Conservation (phyloP, 1,140 invertebrate species). For the Pachyrhynchus sulphureomaculatus region DNA sequence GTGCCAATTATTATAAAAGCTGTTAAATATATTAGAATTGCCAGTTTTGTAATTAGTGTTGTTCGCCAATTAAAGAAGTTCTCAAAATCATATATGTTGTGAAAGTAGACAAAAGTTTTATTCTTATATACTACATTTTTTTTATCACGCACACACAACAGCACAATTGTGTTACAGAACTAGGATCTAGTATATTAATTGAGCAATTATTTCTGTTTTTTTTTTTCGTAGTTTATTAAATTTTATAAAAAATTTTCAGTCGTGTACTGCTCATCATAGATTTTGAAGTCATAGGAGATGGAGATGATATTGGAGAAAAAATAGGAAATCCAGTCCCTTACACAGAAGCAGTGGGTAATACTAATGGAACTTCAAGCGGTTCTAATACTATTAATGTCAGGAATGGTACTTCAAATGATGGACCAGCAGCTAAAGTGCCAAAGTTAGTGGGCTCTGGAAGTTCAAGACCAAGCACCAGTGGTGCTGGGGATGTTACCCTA, state of each 20-base stretch:
- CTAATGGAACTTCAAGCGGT: constrained; percentile 54
- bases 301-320: constrained; percentile 68
- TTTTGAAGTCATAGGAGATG: constrained; percentile 71
- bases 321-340: constrained; percentile 69
- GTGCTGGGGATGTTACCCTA: not conserved
- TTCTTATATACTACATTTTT: too few relatives aligned
- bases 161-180: too few relatives aligned
- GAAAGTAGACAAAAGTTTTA: too few relatives aligned
- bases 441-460: not conserved
- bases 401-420: constrained; percentile 2
- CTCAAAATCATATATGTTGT: too few relatives aligned
- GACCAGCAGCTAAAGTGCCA: constrained; percentile 7
- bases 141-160: too few relatives aligned
- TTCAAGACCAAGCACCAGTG: not conserved
- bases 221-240: constrained; percentile 10
- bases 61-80: too few relatives aligned
- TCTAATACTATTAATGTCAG: constrained; percentile 39
- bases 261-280: constrained; percentile 81
- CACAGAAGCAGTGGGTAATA: constrained; percentile 7
- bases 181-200: too few relatives aligned
- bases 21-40: too few relatives aligned
- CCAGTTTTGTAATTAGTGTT: too few relatives aligned
- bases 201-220: too few relatives aligned
- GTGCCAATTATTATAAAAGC: too few relatives aligned
- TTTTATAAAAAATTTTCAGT: constrained; percentile 53